Base-by-base conservation (phyloP, 2,888 invertebrate genomes). In the Mellilla xanthometata region DNA sequence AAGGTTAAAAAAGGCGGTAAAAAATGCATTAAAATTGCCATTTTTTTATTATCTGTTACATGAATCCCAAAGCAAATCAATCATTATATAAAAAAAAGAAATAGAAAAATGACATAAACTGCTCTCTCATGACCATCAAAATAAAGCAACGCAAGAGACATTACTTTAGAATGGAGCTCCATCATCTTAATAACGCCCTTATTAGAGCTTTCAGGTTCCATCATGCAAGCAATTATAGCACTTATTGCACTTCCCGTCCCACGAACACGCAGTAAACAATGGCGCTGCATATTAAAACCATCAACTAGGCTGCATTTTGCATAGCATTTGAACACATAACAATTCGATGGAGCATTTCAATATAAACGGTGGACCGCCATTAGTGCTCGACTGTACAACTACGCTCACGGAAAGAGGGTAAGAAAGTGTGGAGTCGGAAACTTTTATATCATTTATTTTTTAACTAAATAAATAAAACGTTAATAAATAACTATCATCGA, bases 271-370 rank as follows among this genome's bases (percentile, higher is more conserved):
- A 39, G 60, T 60, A 59, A 62, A 62, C 42, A 57, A 53, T 53
- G 47, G 29, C 42, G 47, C 49, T 24, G 41, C 44, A 54, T 67
- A 67, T 67, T 71, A 65, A 65, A 70, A 38, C 56, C 56, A 53
- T 52, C 52, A 47, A 58, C 39, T 39, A 46, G 54, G 54, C 52
- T 54, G 45, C 52, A 51, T 50, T 51, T 49, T 24, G 56, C 55
- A 67, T 69, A 61, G 58, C 54, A 54, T 53, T 60, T 52, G 60
- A 65, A 66, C 68, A 73, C 72, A 74, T 68, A 72, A 72, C 74
- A 75, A 77, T 81, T 80, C 72, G 76, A 72, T 66, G 72, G 72
- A 72, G 81, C 81, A 86, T 88, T 86, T 77, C 81, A 86, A 86
- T 88, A 85, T 85, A 79, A 80, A 72, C 72, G 78, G 60, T 77